These are phyloP conservation scores for Apotomis turbidana DNA, from an alignment of 2,888 invertebrate species.

Conservation along the genomic window DNA sequence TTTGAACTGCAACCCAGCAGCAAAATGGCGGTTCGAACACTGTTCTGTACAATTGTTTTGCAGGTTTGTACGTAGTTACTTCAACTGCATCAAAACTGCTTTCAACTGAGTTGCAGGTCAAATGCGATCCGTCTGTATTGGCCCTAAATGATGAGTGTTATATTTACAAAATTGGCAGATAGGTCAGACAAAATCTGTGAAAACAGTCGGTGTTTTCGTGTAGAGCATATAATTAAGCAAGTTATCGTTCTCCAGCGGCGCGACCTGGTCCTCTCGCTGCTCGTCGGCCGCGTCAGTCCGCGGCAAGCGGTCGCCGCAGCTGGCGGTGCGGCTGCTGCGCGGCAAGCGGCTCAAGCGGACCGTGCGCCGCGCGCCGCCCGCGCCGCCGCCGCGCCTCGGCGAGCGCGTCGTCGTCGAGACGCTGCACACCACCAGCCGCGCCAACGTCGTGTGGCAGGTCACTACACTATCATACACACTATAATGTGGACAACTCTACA, in stretches of 20 bases:
- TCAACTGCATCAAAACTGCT: too few relatives aligned
- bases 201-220: too few relatives aligned
- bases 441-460: conserved; percentile 89
- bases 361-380: conserved; percentile 75
- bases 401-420: conserved; percentile 92
- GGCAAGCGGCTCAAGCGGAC: conserved; percentile 80
- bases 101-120: too few relatives aligned
- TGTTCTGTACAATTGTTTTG: too few relatives aligned
- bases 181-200: too few relatives aligned
- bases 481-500: conserved; percentile 44
- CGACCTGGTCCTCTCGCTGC: conserved; percentile 80
- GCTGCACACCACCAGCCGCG: conserved; percentile 90
- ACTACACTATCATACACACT: neutral
- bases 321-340: conserved; percentile 77
- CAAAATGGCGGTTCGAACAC: too few relatives aligned
- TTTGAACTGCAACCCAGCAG: too few relatives aligned
- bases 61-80: too few relatives aligned
- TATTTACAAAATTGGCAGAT: too few relatives aligned
- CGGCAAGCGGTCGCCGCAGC: conserved; percentile 80
- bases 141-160: too few relatives aligned
- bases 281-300: conserved; percentile 75
- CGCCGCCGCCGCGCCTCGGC: conserved; percentile 82
- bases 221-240: too few relatives aligned
- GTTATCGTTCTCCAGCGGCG: conserved; percentile 62
- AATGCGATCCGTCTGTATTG: too few relatives aligned